These are phyloP conservation scores for Grus americana DNA, from an alignment of 2,113 vertebrate species.

Conservation along the genomic window DNA sequence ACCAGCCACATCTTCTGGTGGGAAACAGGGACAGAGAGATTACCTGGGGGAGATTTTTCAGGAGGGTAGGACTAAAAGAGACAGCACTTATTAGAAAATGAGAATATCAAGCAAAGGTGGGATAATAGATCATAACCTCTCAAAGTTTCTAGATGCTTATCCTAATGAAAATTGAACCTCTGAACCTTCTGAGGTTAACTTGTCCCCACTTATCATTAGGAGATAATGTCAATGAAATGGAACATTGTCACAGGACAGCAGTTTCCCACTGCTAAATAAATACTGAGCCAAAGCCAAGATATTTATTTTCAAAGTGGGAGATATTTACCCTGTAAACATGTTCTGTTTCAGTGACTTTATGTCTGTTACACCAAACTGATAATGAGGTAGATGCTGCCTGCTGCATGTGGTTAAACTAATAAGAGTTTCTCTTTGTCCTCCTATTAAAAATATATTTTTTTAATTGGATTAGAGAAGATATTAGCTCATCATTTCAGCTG, in stretches of 20 bases:
- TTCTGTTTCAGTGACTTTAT: constrained; percentile 62
- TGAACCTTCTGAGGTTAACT: constrained; percentile 42
- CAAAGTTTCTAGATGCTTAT: background rate
- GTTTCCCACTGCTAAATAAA: constrained; percentile 63
- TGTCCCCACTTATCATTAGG: constrained; percentile 33
- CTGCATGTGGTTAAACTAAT: constrained; percentile 36
- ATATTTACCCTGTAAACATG: constrained; percentile 64
- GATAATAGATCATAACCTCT: background rate
- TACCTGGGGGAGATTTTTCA: background rate
- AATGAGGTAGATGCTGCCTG: constrained; percentile 7
- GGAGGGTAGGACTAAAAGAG: background rate
- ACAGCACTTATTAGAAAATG: background rate
- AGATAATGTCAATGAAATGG: constrained; percentile 35
- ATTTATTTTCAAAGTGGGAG: constrained; percentile 67
- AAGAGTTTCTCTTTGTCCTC: background rate
- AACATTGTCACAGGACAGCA: constrained; percentile 48
- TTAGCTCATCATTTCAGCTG: constrained; percentile 1
- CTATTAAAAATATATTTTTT: background rate
- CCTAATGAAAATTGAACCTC: constrained; percentile 29
- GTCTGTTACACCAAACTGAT: constrained; percentile 26
- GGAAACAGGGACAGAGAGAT: background rate
- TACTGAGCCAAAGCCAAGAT: constrained; percentile 54
- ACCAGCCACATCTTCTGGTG: background rate
- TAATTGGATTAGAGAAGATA: background rate
- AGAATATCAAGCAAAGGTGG: background rate